Evolutionary conservation across 2,888 invertebrate genomes (phyloP).

Genomic region (Megamerina dolium): DNA sequence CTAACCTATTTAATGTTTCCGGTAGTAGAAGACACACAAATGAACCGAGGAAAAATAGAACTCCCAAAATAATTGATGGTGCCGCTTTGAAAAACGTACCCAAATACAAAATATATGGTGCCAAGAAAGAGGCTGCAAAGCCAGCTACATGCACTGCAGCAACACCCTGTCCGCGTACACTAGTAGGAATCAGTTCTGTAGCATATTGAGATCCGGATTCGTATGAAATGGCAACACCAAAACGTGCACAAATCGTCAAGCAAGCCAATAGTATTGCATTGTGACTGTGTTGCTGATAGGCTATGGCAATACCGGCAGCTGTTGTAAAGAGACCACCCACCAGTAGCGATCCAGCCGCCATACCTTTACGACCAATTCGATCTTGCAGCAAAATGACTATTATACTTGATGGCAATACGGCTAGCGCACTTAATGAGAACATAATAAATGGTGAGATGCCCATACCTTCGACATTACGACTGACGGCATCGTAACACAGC

Average conservation of each 20-base stretch:
- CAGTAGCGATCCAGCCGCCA: conserved; percentile 54
- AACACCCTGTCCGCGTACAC: conserved; percentile 59
- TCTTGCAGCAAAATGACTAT: conserved; percentile 45
- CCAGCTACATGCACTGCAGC: conserved; percentile 59
- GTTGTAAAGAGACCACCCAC: conserved; percentile 54
- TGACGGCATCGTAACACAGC: conserved; percentile 57
- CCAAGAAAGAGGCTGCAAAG: conserved; percentile 56
- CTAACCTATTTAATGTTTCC: conserved; percentile 53
- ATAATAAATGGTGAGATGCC: conserved; percentile 55
- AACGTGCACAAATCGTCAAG: conserved; percentile 53
- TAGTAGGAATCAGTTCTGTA: conserved; percentile 60
- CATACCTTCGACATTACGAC: conserved; percentile 55
- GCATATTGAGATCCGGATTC: conserved; percentile 62
- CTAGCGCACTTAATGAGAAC: conserved; percentile 54
- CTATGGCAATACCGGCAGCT: conserved; percentile 51
- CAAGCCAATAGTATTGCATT: conserved; percentile 49
- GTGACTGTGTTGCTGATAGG: conserved; percentile 46
- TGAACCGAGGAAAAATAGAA: conserved; percentile 52
- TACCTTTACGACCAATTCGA: conserved; percentile 52
- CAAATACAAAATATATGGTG: conserved; percentile 54
- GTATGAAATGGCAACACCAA: conserved; percentile 58
- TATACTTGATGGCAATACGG: conserved; percentile 54
- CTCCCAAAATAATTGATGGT: conserved; percentile 55
- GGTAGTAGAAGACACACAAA: conserved; percentile 55
- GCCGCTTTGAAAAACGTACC: conserved; percentile 50